Evolutionary conservation across 1,140 invertebrate genomes (phyloP), one percentile per base, ranked within the genome.

Genomic region (Lasioglossum albipes): DNA sequence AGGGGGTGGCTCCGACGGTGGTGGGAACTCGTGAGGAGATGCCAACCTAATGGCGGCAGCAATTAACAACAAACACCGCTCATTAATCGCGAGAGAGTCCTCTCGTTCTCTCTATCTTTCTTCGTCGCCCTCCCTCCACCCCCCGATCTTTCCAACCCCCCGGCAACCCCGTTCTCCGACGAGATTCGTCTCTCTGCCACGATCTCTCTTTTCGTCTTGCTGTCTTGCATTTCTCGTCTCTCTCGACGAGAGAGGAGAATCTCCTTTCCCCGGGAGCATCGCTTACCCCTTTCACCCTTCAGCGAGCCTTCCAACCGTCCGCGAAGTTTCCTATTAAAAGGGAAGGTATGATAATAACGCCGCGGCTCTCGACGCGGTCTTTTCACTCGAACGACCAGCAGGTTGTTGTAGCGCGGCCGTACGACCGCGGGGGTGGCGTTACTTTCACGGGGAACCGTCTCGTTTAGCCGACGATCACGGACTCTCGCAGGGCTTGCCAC

Each of bases 31-130:
- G 69, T 27, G 80, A 81, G 79, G 89, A 90, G 92, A 92, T 93
- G 91, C 87, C 90, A 93, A 93, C 92, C 89, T 93, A 93, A 93
- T 93, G 93, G 91, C 90, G 91, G 89, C 89, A 92, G 93, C 92
- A 93, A 93, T 93, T 93, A 93, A 93, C 92, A 92, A 93, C 93
- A 93, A 93, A 93, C 92, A 93, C 91, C 90, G 92, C 91, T 93
- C 93, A 93, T 93, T 93, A 93, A 93, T 93, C 90, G 92, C 90
- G 85, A 88, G 86, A 90, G 88, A 85, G 87, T 90, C 84, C 84
- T 89, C 84, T 89, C 86, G 67, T 68, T 73, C 66, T 80, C 84
- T 70, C 78, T 68, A 69, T 68, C 77, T 42, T 74, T 77, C 79
- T 80, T 80, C 41, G 61, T 77, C 52, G 75, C 81, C 69, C 57